phyloP scores from a whole-genome alignment of 1,140 invertebrate genomes.

The Oedothorax gibbosus region DNA sequence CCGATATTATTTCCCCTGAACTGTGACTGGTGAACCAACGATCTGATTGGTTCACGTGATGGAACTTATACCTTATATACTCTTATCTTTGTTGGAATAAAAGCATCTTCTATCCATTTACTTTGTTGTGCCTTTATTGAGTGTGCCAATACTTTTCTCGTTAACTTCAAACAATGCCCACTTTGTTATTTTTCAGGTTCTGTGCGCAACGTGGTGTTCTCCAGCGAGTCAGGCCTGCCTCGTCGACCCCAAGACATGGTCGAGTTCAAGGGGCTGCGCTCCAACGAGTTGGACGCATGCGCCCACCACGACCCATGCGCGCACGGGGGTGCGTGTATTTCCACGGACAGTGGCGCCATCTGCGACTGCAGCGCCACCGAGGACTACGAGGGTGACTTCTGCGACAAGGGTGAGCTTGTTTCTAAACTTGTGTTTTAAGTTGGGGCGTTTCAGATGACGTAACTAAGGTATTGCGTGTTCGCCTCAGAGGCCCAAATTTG shows the following conservation, averaged over 20 bases:
- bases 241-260: slow-evolving; percentile 76
- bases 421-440: neutral
- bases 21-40: too few relatives aligned
- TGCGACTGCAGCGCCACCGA: slow-evolving; percentile 88
- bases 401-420: slow-evolving; percentile 86
- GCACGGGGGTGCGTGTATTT: slow-evolving; percentile 93
- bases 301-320: slow-evolving; percentile 89
- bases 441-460: too few relatives aligned
- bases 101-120: too few relatives aligned
- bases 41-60: too few relatives aligned
- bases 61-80: too few relatives aligned
- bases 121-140: too few relatives aligned
- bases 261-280: slow-evolving; percentile 78
- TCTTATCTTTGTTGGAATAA: too few relatives aligned
- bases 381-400: slow-evolving; percentile 91
- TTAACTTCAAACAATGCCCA: too few relatives aligned
- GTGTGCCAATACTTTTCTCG: too few relatives aligned
- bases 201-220: slow-evolving; percentile 87
- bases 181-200: slow-evolving; percentile 64
- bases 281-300: slow-evolving; percentile 80
- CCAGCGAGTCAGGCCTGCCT: slow-evolving; percentile 77
- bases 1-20: too few relatives aligned
- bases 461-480: too few relatives aligned
- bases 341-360: slow-evolving; percentile 89
- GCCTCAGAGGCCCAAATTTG: too few relatives aligned